Base-by-base conservation (phyloP, 2,113 vertebrate genomes). In the Corythornis cristatus region DNA sequence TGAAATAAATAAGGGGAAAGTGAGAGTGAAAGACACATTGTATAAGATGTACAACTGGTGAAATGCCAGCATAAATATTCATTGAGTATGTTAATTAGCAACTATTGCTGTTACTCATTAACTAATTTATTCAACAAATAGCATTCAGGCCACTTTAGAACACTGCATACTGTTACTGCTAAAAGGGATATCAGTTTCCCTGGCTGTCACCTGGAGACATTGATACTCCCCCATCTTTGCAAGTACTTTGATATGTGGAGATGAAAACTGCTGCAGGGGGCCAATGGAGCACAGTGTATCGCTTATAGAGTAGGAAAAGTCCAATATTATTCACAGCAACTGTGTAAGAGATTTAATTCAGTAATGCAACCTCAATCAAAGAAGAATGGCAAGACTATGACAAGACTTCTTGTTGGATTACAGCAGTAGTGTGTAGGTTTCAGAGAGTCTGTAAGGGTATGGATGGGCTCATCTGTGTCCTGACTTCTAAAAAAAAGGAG, bases 81-180 rank as follows among this genome's bases (percentile, higher is more conserved):
- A 96, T 96, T 93, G 83, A 25, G 77, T 96, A 95, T 96, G 94
- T 91, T 96, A 96, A 96, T 96, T 93, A 96, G 96, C 87, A 95
- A 96, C 89, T 93, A 94, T 92, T 96, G 95, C 95, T 94, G 95
- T 92, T 96, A 95, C 94, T 95, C 94, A 94, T 96, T 94, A 95
- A 93, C 91, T 94, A 96, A 96, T 95, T 96, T 96, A 96, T 95
- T 96, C 95, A 96, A 94, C 91, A 96, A 95, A 95, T 91, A 96
- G 75, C 87, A 95, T 94, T 94, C 87, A 91, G 65, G 84, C 94
- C 79, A 94, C 93, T 95, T 91, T 95, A 95, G 96, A 91, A 94
- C 76, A 82, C 87, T 95, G 95, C 93, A 91, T 93, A 95, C 78
- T 96, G 94, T 95, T 96, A 91, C 93, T 93, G 89, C 76, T 95